Evolutionary conservation across 1,140 invertebrate species (phyloP), one percentile per base, ranked within the genome.

Genomic region (Pseudoatta argentina): DNA sequence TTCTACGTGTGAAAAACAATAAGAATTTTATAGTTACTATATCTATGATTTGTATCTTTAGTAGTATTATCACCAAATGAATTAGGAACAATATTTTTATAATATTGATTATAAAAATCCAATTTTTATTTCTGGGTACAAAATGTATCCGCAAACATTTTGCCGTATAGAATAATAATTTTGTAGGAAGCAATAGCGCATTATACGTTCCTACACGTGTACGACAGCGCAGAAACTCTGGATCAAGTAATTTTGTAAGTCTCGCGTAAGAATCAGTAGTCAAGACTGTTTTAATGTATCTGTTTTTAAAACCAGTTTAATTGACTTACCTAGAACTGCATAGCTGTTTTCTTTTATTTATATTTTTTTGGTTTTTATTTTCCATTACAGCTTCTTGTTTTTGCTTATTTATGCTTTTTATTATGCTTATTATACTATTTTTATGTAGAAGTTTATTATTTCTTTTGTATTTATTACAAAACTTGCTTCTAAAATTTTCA

Each of bases 231-330:
- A 92, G 94, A 93, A 92, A 92, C 91, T 95, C 94, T 24, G 94
- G 94, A 93, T 91, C 95, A 91, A 94, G 90, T 89, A 93, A 94
- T 88, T 93, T 95, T 93, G 95, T 95, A 95, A 95, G 95, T 95
- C 89, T 91, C 85, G 82, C 21, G 86, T 59, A 71, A 83, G 67
- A 85, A 48, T 63, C n/a, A 44, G 18, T 64, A 3, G 10, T 10
- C 24, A n/a, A 34, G 44, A 78, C 5, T 89, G 63, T 61, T 66
- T 57, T 83, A 48, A 64, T 86, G 24, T 57, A 39, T 67, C 12
- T 67, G 8, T 39, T 39, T 39, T 30, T 63, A 24, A 51, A 76
- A 57, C 1, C 6, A 64, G 1, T 78, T 66, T 86, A 81, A 16
- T 69, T 51, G 14, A 61, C 3, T 30, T 66, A 57, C 27, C 24